These are phyloP conservation scores for Porites lutea DNA, from an alignment of 64 coral and sea anemone genomes.

Conservation along the genomic window DNA sequence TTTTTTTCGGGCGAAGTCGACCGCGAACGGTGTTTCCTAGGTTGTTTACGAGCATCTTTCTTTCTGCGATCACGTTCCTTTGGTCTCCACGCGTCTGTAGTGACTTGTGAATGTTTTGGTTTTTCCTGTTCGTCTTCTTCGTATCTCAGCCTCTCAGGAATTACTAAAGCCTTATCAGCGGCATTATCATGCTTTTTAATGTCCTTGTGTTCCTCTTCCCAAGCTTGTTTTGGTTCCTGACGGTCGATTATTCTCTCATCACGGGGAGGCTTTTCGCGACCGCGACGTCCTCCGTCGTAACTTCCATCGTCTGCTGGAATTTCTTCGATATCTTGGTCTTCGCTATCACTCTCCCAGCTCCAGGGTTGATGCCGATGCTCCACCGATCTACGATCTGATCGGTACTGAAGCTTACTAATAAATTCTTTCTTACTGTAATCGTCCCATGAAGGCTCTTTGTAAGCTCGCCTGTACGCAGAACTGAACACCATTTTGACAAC, in stretches of 20 bases:
- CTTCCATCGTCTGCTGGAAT: slow-evolving; percentile 34
- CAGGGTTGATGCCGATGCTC: slow-evolving; percentile 92
- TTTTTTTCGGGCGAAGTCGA: slow-evolving; percentile 38
- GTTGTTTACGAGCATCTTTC: slow-evolving; percentile 25
- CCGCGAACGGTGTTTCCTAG: slow-evolving; percentile 21
- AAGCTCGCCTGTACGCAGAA: slow-evolving; percentile 75
- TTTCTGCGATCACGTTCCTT: slow-evolving; percentile 44
- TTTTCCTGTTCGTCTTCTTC: slow-evolving; percentile 9
- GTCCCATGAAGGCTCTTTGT: slow-evolving; percentile 86
- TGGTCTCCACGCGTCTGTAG: not conserved
- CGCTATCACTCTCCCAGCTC: slow-evolving; percentile 86
- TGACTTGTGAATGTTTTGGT: slow-evolving; percentile 24
- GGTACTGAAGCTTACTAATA: slow-evolving; percentile 82
- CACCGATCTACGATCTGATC: slow-evolving; percentile 88
- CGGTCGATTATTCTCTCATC: slow-evolving; percentile 13
- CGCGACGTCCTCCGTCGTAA: slow-evolving; percentile 30
- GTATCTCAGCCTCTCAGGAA: slow-evolving; percentile 16
- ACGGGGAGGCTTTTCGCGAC: not conserved
- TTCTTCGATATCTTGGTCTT: slow-evolving; percentile 84
- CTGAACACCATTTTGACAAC: slow-evolving; percentile 79
- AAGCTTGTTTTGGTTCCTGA: slow-evolving; percentile 42
- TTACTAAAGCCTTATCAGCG: not conserved
- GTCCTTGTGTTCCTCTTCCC: slow-evolving; percentile 38
- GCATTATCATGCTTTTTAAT: not conserved
- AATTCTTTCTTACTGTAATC: slow-evolving; percentile 89